Conservation (phyloP, 1,140 invertebrate species). For the Formica exsecta region DNA sequence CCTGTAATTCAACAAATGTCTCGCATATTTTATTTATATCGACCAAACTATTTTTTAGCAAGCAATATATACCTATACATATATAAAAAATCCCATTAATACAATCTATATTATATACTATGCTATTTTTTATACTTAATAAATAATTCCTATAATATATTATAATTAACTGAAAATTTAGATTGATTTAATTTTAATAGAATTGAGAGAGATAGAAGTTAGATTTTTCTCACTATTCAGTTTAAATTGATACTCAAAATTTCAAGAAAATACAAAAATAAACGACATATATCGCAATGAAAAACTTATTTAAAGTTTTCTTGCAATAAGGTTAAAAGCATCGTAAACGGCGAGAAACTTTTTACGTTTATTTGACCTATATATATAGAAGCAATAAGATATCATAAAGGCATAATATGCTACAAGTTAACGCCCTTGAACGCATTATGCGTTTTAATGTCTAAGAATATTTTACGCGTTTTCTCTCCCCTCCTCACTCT, state of each 20-base stretch:
- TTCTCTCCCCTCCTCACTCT: background rate
- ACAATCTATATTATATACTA: background rate
- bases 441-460: constrained; percentile 29
- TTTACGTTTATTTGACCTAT: constrained; percentile 52
- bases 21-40: constrained; percentile 37
- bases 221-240: background rate
- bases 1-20: constrained; percentile 10
- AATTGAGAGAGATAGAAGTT: background rate
- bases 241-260: constrained; percentile 48
- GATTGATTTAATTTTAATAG: background rate
- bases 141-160: background rate
- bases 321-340: constrained; percentile 75
- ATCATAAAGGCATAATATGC: constrained; percentile 36
- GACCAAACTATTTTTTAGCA: background rate
- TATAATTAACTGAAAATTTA: background rate
- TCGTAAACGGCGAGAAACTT: constrained; percentile 64
- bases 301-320: constrained; percentile 71
- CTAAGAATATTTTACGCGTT: background rate
- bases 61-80: background rate
- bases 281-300: constrained; percentile 40
- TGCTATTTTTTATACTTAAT: background rate
- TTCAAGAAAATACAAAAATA: constrained; percentile 61
- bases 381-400: constrained; percentile 59
- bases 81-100: background rate
- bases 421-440: constrained; percentile 47